Evolutionary conservation across 2,113 vertebrate genomes (phyloP).

Genomic region (Laticauda colubrina): DNA sequence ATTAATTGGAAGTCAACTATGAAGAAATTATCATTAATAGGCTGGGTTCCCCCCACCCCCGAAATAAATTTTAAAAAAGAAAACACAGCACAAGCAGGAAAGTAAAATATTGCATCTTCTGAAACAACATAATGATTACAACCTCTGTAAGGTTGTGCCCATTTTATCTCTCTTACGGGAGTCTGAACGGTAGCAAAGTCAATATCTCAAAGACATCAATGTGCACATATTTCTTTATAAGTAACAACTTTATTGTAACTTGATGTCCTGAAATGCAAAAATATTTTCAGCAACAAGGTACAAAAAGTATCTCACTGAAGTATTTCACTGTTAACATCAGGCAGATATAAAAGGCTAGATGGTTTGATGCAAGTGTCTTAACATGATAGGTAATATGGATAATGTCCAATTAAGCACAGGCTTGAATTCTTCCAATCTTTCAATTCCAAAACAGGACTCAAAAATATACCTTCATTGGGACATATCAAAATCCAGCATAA

Average conservation of each 20-base stretch:
- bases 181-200: neutral
- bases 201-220: constrained; percentile 44
- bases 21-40: neutral
- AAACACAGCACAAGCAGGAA: neutral
- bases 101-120: neutral
- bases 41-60: too few relatives aligned
- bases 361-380: constrained; percentile 70
- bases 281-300: constrained; percentile 83
- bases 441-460: constrained; percentile 71
- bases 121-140: neutral
- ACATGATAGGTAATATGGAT: constrained; percentile 62
- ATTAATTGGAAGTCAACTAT: neutral
- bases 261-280: constrained; percentile 78
- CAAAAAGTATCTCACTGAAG: constrained; percentile 76
- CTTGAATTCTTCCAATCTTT: constrained; percentile 67
- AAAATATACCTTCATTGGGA: constrained; percentile 63
- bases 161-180: neutral
- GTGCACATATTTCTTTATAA: constrained; percentile 64
- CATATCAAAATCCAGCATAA: constrained; percentile 62
- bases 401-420: constrained; percentile 63
- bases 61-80: neutral
- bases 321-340: constrained; percentile 77
- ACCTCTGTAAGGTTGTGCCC: neutral
- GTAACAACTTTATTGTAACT: constrained; percentile 83
- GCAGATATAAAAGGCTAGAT: constrained; percentile 74